phyloP scores from a whole-genome alignment of 2,113 vertebrate species.

The Lanius ludovicianus region DNA sequence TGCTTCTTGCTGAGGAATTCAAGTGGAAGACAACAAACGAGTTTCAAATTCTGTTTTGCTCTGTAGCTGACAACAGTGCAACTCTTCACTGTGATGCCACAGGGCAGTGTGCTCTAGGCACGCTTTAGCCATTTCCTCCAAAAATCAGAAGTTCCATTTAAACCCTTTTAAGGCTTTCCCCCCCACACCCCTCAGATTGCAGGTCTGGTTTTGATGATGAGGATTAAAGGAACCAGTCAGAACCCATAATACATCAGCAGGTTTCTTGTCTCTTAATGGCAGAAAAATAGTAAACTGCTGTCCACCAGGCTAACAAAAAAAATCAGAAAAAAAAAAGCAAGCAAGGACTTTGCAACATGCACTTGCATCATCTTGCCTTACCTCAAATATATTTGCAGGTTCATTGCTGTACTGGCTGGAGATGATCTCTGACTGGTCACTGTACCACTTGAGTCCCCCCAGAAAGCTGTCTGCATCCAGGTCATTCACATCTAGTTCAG shows the following conservation, averaged over 20 bases:
- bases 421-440: slow-evolving; percentile 98
- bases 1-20: neutral
- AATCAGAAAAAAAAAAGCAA: neutral
- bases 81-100: neutral
- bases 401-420: slow-evolving; percentile 97
- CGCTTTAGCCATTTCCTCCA: neutral
- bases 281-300: neutral
- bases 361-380: slow-evolving; percentile 68
- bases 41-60: neutral
- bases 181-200: neutral
- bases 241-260: neutral
- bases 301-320: neutral
- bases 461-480: slow-evolving; percentile 95
- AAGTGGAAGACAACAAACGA: slow-evolving; percentile 26
- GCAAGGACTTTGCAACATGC: neutral
- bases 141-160: neutral
- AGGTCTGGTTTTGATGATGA: neutral
- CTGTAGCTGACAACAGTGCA: slow-evolving; percentile 21
- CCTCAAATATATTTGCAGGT: slow-evolving; percentile 94
- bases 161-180: neutral
- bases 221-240: neutral
- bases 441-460: slow-evolving; percentile 99
- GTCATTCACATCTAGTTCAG: slow-evolving; percentile 98
- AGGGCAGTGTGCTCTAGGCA: neutral
- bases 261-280: neutral